Evolutionary conservation across 2,113 vertebrate species (phyloP).

Genomic region (Dicentrarchus labrax): DNA sequence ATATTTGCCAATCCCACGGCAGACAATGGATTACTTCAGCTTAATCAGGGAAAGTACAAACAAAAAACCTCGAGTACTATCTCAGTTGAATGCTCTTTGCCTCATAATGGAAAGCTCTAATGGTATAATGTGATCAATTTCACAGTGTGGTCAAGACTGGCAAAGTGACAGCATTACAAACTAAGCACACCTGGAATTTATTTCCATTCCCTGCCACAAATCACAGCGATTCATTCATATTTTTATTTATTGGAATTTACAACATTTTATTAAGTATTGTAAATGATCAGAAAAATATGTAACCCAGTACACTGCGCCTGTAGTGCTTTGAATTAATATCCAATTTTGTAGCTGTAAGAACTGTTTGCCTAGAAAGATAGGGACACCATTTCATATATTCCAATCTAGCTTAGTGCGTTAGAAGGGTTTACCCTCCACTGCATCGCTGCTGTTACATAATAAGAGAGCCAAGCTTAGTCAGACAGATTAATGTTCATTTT

Average conservation of each 20-base stretch:
- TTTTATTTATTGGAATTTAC: background rate
- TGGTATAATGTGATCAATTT: background rate
- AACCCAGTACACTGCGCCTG: background rate
- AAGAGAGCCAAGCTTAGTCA: constrained; percentile 44
- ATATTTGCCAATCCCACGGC: constrained; percentile 50
- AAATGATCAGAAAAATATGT: background rate
- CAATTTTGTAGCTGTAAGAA: background rate
- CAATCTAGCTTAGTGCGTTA: constrained; percentile 34
- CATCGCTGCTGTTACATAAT: constrained; percentile 55
- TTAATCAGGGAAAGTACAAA: constrained; percentile 69
- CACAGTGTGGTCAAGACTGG: background rate
- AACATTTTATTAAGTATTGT: background rate
- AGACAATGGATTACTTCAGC: constrained; percentile 69
- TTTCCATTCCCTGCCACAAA: background rate
- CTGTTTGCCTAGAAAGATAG: background rate
- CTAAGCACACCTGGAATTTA: background rate
- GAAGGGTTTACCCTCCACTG: constrained; percentile 29
- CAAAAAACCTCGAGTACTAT: constrained; percentile 19
- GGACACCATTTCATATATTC: constrained; percentile 41
- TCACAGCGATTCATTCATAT: background rate
- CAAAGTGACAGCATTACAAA: background rate
- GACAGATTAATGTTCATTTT: constrained; percentile 68
- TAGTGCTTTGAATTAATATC: background rate
- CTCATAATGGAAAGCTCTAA: constrained; percentile 25
- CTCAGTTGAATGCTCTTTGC: constrained; percentile 35